Base-by-base conservation (phyloP, 2,113 vertebrate genomes). In the Neogobius melanostomus region DNA sequence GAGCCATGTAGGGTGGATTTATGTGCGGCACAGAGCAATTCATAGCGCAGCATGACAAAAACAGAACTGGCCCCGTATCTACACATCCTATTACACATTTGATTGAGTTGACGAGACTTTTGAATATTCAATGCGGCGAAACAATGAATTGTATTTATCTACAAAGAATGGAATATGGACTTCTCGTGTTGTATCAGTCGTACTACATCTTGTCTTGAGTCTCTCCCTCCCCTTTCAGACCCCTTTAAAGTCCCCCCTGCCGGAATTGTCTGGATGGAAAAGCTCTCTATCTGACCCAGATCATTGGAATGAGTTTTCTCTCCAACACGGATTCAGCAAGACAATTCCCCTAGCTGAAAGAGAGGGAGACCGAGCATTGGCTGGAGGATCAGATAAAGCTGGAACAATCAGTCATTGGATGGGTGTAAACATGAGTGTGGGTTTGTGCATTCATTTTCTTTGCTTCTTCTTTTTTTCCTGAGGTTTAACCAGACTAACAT, bases 261-360 rank as follows among this genome's bases (percentile, higher is more conserved):
- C 6, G 11, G 76, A 80, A 82, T 83, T 75, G 77, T 80, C 71
- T 68, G 61, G 56, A 72, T 69, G 72, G 80, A 79, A 86, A 73
- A 49, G 75, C 77, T 74, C 16, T 88, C 87, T 88, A 87, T 88
- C 85, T 85, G 81, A 83, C 74, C 86, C 69, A 76, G 80, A 91
- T 92, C 85, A 82, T 77, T n/a, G 64, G 84, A 90, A 91, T 88
- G 84, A 85, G 77, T 88, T 91, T 91, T 91, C 81, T 88, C 77
- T 80, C 85, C 56, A 76, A 78, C 66, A 11, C 87, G 74, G 66
- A 15, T 80, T 81, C 70, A 52, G 49, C 44, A 42, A 84, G 84
- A 91, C 87, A 86, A 88, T 89, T 88, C 85, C 82, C 57, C 72
- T 53, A 57, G 81, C 74, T 10, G 8, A 67, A 75, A 72, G 83